These are phyloP conservation scores for Rhadina sibilatrix DNA, from an alignment of 2,113 vertebrate species.

Conservation along the genomic window DNA sequence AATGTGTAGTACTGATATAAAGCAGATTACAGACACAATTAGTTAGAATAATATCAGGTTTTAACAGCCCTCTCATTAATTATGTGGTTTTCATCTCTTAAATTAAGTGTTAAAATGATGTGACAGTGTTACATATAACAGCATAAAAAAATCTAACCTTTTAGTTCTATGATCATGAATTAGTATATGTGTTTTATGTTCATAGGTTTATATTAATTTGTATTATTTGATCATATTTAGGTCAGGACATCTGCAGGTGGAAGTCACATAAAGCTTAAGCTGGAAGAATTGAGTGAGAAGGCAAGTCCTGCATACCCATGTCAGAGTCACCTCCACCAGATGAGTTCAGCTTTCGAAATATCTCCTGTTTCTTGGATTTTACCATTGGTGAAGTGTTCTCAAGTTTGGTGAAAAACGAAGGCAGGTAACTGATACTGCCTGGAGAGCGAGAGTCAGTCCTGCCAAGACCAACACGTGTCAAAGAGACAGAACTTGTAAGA, in stretches of 20 bases:
- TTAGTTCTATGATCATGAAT: neutral
- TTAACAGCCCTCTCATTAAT: neutral
- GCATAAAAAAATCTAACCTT: neutral
- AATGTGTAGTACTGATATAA: neutral
- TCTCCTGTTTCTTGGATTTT: conserved; percentile 98
- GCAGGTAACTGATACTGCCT: conserved; percentile 89
- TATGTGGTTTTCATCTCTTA: neutral
- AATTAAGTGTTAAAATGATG: neutral
- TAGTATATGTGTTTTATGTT: neutral
- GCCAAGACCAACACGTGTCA: neutral
- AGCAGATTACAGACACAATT: neutral
- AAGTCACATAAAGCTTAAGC: neutral
- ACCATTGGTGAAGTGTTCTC: conserved; percentile 98
- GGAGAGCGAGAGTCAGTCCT: conserved; percentile 95
- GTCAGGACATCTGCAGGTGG: neutral
- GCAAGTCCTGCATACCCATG: conserved; percentile 88
- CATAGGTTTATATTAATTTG: neutral
- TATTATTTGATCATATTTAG: neutral
- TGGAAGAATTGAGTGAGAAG: neutral
- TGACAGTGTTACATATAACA: neutral
- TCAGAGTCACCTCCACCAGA: conserved; percentile 94
- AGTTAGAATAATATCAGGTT: neutral
- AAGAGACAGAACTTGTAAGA: neutral
- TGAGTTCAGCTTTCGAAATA: conserved; percentile 98
- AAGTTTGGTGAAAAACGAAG: conserved; percentile 96